Conservation (phyloP, 1,140 invertebrate genomes). For the Colletes latitarsis region DNA sequence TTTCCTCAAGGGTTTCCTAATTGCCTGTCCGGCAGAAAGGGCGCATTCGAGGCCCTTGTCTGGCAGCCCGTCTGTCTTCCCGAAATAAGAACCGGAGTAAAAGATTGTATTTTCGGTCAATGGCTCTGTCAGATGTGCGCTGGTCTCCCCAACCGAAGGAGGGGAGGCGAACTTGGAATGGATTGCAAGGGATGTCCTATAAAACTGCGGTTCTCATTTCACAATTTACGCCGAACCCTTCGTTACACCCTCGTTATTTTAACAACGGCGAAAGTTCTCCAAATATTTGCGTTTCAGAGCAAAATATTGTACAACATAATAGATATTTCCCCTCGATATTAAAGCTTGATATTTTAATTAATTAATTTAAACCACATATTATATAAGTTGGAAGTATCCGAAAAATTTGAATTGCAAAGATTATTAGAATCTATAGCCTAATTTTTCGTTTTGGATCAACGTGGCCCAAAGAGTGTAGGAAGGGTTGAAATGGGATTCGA, state of each 20-base stretch:
- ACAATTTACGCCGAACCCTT: neutral
- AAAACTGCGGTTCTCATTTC: slow-evolving; percentile 56
- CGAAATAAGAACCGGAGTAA: slow-evolving; percentile 60
- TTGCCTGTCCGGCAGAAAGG: slow-evolving; percentile 46
- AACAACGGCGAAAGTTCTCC: neutral
- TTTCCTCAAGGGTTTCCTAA: slow-evolving; percentile 46
- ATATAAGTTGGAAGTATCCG: too few relatives aligned
- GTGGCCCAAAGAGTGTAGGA: too few relatives aligned
- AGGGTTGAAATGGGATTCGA: too few relatives aligned
- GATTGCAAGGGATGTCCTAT: slow-evolving; percentile 59
- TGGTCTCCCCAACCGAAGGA: slow-evolving; percentile 38
- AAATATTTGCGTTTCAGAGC: too few relatives aligned
- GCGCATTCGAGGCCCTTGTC: slow-evolving; percentile 35
- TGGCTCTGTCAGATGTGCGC: slow-evolving; percentile 69
- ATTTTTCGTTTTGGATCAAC: too few relatives aligned
- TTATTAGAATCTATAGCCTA: too few relatives aligned
- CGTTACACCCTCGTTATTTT: neutral
- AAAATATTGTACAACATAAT: too few relatives aligned
- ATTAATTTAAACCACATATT: too few relatives aligned
- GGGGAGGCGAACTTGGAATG: slow-evolving; percentile 54
- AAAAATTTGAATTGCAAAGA: too few relatives aligned
- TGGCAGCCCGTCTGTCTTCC: slow-evolving; percentile 51
- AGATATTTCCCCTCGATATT: too few relatives aligned
- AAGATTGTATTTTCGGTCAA: slow-evolving; percentile 71
- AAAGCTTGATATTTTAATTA: too few relatives aligned